Evolutionary conservation across 1,140 invertebrate genomes (phyloP), one percentile per base, ranked within the genome.

Genomic region (Pogonomyrmex barbatus): DNA sequence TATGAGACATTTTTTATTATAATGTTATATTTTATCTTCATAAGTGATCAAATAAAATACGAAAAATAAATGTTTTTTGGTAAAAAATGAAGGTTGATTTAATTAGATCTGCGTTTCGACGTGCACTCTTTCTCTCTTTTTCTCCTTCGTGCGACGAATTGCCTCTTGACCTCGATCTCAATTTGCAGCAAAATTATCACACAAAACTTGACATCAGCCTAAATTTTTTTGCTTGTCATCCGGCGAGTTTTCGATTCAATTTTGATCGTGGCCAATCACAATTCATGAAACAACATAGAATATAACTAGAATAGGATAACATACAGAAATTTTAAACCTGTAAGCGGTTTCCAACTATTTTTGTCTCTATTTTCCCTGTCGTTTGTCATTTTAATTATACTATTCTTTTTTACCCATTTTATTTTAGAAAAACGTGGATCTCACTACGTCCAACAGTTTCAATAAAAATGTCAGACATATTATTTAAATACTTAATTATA

Each of bases 161-260:
- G 73, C 10, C 5, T 67, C 47, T 87, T 88, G 86, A 71, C 89
- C 89, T 87, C 89, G 89, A 87, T 90, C 87, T 56, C 79, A 30
- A 83, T 90, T 90, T 86, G 33, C 33, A 47, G 56, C 47, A 71
- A 73, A 89, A 88, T 88, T 89, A 89, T 86, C 58, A 75, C 30
- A 10, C 24, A 36, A 88, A 63, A 70, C 62, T 52, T 65, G 68
- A 86, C 87, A 58, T 85, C 65, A 65, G 75, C 75, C 82, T 83
- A 83, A 83, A 75, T 75, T 71, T 75, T 82, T 82, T 82, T 73
- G 6, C 30, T 73, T 12, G 33, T 45, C 62, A n/a, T 0, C 2
- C 42, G 39, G 17, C 58, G 14, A 0, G 2, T 1, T 24, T n/a
- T 58, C 65, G 36, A 89, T 68, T 60, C 30, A 60, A 50, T 81